Percentiles rank a stretch among this genome's conserved stretches.
Evolutionary conservation across 1,140 invertebrate species (phyloP).

Genomic region (Brachionus angularis): DNA sequence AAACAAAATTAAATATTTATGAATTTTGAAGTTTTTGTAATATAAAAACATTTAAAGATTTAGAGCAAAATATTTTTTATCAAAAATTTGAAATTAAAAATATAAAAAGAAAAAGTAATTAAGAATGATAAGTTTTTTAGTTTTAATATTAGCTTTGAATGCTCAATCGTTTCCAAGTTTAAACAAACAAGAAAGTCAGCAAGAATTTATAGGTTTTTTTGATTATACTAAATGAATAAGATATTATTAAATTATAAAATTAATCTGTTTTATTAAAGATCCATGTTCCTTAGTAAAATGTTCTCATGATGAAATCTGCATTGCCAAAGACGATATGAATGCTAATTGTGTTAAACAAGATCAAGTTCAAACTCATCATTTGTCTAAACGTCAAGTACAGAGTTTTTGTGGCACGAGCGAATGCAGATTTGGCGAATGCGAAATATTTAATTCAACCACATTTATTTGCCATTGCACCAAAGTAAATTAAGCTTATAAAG

Average conservation of each 20-base stretch:
- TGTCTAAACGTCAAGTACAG: constrained; percentile 16
- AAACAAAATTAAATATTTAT: too few species aligned
- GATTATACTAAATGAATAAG: too few species aligned
- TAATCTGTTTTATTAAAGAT: not conserved
- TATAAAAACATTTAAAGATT: too few species aligned
- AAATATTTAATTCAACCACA: constrained; percentile 22
- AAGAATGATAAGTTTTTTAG: too few species aligned
- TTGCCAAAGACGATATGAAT: constrained; percentile 13
- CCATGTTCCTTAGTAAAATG: constrained; percentile 12
- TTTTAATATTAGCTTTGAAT: too few species aligned
- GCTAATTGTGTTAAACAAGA: not conserved
- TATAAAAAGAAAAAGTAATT: too few species aligned
- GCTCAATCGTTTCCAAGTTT: too few species aligned
- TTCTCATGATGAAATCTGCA: not conserved
- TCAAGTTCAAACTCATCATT: not conserved
- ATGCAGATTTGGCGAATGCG: constrained; percentile 41
- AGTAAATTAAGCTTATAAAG: not conserved
- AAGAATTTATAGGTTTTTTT: constrained; percentile 35
- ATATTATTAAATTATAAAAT: too few species aligned
- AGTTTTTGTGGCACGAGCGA: constrained; percentile 31
- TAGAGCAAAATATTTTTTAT: too few species aligned
- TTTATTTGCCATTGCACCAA: constrained; percentile 31
- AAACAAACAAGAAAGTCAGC: too few species aligned
- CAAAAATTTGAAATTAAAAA: too few species aligned
- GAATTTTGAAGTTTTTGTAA: too few species aligned